Percentiles rank a stretch among this genome's conserved stretches.
Conservation (phyloP, 1,140 invertebrate species). For the Sweltsa coloradensis region DNA sequence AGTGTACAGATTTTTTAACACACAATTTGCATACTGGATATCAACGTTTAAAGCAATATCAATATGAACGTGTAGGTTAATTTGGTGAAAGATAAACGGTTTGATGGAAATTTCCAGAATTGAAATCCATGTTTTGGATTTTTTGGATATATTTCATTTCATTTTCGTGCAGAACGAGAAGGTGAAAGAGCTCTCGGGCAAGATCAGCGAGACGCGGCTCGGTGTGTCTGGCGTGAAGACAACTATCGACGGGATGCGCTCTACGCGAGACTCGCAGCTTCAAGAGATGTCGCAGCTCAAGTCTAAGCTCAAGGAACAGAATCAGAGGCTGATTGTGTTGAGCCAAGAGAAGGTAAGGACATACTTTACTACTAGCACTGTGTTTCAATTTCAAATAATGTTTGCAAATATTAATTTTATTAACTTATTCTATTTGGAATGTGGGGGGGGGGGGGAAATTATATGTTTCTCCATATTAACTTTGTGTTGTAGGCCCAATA, state of each 20-base stretch:
- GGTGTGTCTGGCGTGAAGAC: slow-evolving; percentile 86
- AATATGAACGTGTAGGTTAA: too few species aligned
- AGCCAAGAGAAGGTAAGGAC: slow-evolving; percentile 62
- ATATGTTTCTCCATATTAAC: not conserved
- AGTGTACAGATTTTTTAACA: too few species aligned
- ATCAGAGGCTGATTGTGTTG: slow-evolving; percentile 53
- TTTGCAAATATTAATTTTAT: not conserved
- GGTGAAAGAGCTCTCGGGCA: slow-evolving; percentile 74
- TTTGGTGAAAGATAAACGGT: too few species aligned
- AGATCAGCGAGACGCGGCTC: slow-evolving; percentile 76
- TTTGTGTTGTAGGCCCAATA: not conserved
- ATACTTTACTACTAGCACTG: not conserved
- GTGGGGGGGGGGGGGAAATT: too few species aligned
- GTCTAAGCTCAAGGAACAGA: slow-evolving; percentile 70
- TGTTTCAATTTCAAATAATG: not conserved
- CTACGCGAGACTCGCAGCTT: slow-evolving; percentile 78
- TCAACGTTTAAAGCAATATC: too few species aligned
- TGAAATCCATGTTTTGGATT: too few species aligned
- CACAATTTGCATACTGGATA: too few species aligned
- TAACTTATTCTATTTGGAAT: too few species aligned
- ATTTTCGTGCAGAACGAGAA: slow-evolving; percentile 50
- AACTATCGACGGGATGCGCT: slow-evolving; percentile 91
- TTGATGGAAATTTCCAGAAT: too few species aligned
- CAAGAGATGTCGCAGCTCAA: slow-evolving; percentile 82
- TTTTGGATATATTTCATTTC: slow-evolving; percentile 10